Evolutionary conservation across 2,113 vertebrate genomes (phyloP), one percentile per base, ranked within the genome.

Genomic region (Trichomycterus rosablanca): DNA sequence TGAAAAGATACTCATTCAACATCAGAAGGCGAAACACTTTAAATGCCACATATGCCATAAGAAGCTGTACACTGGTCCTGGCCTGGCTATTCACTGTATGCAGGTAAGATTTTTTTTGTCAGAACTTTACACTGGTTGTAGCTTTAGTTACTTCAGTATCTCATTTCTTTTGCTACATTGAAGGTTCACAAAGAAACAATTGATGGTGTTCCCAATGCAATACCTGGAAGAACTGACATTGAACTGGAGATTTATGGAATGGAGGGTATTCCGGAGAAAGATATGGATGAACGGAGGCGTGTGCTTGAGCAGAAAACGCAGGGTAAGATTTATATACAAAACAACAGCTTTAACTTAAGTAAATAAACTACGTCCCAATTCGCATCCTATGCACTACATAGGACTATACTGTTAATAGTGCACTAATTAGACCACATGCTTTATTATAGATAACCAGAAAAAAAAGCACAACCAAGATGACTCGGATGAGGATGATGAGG

Each of bases 1-100:
- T 74, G 96, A 98, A 77, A 98, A 98, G 80, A 98, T 98, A 57
- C 93, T 98, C 57, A 98, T 98, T 76, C 96, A 98, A 72, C 96
- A 98, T 68, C 96, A 98, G 77, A 98, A 98, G 84, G 96, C 96
- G 30, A 98, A 98, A 75, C 96, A 98, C 87, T 98, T 98, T 76
- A 98, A 98, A 86, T 98, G 96, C 66, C 96, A 98, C 56, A 98
- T 98, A 81, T 98, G 96, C 81, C 96, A 98, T 77, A 98, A 98
- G 77, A 98, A 98, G 66, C 74, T 98, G 35, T 98, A 98, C 62
- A 98, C 96, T 30, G 96, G 96, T 44, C 96, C 96, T 59, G 96
- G 96, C 5, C 86, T 98, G 84, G 95, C 94, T 52, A 98, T 98
- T 77, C 96, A 98, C 66, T 98, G 96, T 77, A 98, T 98, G 96